phyloP scores from a whole-genome alignment of 2,113 vertebrate species.

The Meriones unguiculatus region DNA sequence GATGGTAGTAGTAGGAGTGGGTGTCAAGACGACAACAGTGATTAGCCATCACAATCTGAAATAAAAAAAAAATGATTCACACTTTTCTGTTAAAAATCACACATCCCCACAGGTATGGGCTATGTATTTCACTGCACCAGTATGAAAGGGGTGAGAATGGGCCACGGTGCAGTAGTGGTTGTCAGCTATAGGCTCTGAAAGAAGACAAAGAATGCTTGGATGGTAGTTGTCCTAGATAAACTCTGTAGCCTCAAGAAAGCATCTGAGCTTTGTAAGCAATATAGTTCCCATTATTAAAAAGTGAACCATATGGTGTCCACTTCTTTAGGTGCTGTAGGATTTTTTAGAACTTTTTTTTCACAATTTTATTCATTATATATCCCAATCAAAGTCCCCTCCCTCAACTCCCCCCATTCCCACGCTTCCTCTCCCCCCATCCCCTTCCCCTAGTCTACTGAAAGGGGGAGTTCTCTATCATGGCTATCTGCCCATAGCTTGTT shows the following conservation, averaged over 20 bases:
- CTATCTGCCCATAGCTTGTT: too few species aligned
- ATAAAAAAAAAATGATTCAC: neutral
- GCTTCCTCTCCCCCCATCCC: too few species aligned
- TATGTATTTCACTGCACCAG: accelerated
- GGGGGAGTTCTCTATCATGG: too few species aligned
- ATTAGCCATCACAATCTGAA: neutral
- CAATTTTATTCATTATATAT: too few species aligned
- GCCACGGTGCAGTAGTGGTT: too few species aligned
- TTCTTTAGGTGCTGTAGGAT: neutral
- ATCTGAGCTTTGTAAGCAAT: neutral
- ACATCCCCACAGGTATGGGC: neutral
- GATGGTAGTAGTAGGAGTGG: too few species aligned
- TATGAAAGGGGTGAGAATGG: too few species aligned
- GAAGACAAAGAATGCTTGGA: neutral
- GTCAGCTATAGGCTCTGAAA: neutral
- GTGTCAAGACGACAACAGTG: neutral
- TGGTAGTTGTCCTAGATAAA: neutral
- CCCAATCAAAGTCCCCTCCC: too few species aligned
- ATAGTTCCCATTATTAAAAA: neutral
- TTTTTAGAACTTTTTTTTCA: neutral
- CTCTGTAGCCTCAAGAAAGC: neutral
- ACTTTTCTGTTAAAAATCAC: neutral
- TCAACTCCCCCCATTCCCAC: too few species aligned
- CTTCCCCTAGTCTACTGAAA: too few species aligned
- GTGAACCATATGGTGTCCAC: neutral